These are phyloP conservation scores for Stercorarius parasiticus DNA, from an alignment of 2,113 vertebrate genomes.

Conservation along the genomic window DNA sequence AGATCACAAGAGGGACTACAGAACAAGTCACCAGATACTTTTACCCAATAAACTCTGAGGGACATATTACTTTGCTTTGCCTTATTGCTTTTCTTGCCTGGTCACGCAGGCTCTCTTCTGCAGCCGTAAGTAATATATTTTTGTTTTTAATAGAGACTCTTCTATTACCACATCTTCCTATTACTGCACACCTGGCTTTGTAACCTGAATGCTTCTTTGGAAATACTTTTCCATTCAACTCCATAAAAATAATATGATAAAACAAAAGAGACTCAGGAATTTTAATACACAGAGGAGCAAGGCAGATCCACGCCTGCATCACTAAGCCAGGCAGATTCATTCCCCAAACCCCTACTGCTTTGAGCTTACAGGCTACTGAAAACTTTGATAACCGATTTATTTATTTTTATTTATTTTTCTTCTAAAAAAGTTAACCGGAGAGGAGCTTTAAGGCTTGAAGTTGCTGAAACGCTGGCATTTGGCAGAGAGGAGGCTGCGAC, in stretches of 20 bases:
- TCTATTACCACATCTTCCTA: background rate
- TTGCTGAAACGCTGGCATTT: background rate
- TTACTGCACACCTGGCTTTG: background rate
- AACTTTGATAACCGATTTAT: background rate
- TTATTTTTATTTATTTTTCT: no score
- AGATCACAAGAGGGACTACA: no score
- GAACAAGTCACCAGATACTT: background rate
- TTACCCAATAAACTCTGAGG: background rate
- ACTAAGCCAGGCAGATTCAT: background rate
- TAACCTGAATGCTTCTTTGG: background rate
- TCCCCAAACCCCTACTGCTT: background rate
- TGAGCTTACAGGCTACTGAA: background rate
- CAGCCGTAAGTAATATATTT: background rate
- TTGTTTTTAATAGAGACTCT: background rate
- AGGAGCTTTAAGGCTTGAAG: background rate
- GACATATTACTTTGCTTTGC: background rate
- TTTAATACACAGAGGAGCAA: accelerated
- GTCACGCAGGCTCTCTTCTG: background rate
- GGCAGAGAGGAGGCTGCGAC: background rate
- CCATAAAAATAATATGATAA: background rate
- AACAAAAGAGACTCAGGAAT: background rate
- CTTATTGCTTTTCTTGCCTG: background rate
- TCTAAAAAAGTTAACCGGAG: background rate
- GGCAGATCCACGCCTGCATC: background rate
- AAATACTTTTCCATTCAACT: background rate